Conservation (phyloP, 2,797 vertebrate species). For the Lutra lutra region DNA sequence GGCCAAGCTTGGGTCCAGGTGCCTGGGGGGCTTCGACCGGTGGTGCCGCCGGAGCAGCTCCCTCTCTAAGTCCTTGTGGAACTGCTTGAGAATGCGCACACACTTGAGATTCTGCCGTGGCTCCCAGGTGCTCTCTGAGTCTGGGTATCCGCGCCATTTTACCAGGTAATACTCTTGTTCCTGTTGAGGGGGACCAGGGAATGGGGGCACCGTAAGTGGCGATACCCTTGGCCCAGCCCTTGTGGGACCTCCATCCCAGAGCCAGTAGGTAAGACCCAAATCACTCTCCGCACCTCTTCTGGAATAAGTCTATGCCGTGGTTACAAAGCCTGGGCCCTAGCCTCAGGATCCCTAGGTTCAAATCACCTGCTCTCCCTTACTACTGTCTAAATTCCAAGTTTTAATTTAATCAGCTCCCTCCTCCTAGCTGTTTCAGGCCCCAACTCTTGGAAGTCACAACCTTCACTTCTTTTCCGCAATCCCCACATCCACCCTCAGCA, state of each 20-base stretch:
- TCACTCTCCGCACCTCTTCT: not conserved
- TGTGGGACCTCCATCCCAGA: not conserved
- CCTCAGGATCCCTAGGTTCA: not conserved
- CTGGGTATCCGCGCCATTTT: conserved; percentile 93
- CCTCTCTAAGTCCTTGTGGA: conserved; percentile 90
- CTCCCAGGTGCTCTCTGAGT: conserved; percentile 92
- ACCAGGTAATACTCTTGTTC: conserved; percentile 93
- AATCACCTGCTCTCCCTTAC: not conserved
- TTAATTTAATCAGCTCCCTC: not conserved
- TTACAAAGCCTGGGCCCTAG: not conserved
- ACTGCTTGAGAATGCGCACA: conserved; percentile 89
- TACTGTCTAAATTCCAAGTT: conserved; percentile 27
- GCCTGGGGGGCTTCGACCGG: conserved; percentile 78
- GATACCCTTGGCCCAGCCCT: not conserved
- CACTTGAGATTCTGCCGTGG: conserved; percentile 93
- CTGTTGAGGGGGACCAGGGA: conserved; percentile 72
- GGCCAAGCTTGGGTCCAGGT: conserved; percentile 86
- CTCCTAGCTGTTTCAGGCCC: not conserved
- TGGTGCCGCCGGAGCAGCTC: conserved; percentile 84
- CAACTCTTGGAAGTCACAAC: not conserved
- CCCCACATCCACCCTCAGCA: not conserved
- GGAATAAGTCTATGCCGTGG: not conserved
- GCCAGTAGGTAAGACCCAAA: not conserved
- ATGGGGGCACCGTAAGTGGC: not conserved
- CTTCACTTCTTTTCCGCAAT: not conserved